A percentile compares a stretch with the other conserved stretches of the same genome.
Evolutionary conservation across 2,888 invertebrate genomes (phyloP).

Genomic region (Drosophila phalerata): DNA sequence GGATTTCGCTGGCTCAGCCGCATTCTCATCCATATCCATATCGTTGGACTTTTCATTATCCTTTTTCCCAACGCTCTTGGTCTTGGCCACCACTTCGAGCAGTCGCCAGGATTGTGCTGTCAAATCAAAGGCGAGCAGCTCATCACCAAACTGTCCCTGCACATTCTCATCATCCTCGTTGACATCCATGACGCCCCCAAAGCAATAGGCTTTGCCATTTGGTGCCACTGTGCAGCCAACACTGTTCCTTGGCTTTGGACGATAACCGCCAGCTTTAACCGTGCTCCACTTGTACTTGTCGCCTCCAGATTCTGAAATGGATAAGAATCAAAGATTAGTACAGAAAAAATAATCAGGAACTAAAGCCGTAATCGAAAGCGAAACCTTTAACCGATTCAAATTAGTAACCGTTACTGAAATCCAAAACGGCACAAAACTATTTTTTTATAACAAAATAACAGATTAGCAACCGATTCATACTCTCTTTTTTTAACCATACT

Average conservation of each 20-base stretch:
- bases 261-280: conserved; percentile 89
- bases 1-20: conserved; percentile 80
- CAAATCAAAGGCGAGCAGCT: conserved; percentile 91
- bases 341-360: not conserved
- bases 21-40: conserved; percentile 78
- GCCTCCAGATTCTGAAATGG: conserved; percentile 87
- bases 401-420: too few relatives aligned
- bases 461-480: too few relatives aligned
- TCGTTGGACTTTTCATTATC: conserved; percentile 27
- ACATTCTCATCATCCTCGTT: conserved; percentile 94
- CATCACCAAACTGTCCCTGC: conserved; percentile 92
- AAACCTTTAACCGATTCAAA: too few relatives aligned
- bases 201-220: conserved; percentile 91
- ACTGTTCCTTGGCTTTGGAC: conserved; percentile 89
- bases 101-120: conserved; percentile 90
- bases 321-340: not conserved
- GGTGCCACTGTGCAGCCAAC: conserved; percentile 89
- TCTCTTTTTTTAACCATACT: too few relatives aligned
- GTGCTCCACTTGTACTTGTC: conserved; percentile 90
- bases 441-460: too few relatives aligned
- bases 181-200: conserved; percentile 94
- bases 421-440: too few relatives aligned
- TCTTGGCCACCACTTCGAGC: conserved; percentile 86
- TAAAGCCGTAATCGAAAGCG: too few relatives aligned
- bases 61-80: conserved; percentile 66